Base-by-base conservation (phyloP, 2,797 vertebrate genomes). In the Danio jaintianensis region DNA sequence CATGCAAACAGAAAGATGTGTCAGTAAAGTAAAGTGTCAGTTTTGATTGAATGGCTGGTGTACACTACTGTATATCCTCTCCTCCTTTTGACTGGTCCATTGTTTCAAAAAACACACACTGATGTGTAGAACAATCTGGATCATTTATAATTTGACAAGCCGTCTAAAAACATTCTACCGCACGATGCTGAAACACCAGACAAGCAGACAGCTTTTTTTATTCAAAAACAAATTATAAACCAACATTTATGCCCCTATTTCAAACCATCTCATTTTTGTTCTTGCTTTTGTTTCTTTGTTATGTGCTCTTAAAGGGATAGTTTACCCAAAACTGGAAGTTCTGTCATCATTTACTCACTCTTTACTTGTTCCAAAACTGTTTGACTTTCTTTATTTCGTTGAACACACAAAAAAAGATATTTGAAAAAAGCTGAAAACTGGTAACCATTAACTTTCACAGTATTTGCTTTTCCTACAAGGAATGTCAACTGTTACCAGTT, bases 251-350 rank as follows among this genome's bases (percentile, higher is more conserved):
- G n/a, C 5, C 18, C 2, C 63, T 52, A 8, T 62, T 36, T 15
- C 18, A 53, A 18, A 75, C 40, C 20, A 38, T 66, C 40, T 55
- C 20, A 18, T 29, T 64, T 6, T 11, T 12, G 40, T 55, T 42
- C 7, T 40, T 77, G 6, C 10, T 36, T 47, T 36, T 18, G 43
- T 67, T 7, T 20, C 18, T 22, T 55, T 56, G 15, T 15, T 20
- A 67, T 67, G 45, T 36, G 47, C 56, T 66, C 15, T 20, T 11
- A 66, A 66, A 64, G 29, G 29, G 29, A n/a, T n/a, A n/a, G n/a
- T n/a, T n/a, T n/a, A n/a, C n/a, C 29, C 29, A 29, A 29, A 29
- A 29, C 29, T 3, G 29, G 29, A 29, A 3, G 3, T 29, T 3
- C 29, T 29, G 29, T 29, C 29, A 29, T 29, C 3, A 1, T 29